These are phyloP conservation scores for Tokudaia tokunoshimensis DNA, from an alignment of 2,797 vertebrate genomes.

Conservation along the genomic window DNA sequence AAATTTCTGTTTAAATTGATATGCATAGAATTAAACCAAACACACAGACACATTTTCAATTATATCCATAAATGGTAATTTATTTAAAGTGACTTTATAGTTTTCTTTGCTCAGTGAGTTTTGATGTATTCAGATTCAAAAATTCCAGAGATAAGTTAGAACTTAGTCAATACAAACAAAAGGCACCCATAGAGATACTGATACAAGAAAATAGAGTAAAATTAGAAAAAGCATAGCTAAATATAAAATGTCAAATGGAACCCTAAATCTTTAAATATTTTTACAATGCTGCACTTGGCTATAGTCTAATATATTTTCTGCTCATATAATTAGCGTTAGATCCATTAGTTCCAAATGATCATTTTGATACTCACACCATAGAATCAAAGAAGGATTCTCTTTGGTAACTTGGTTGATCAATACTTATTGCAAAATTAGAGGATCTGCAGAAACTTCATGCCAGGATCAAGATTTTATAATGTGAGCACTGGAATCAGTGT, in stretches of 20 bases:
- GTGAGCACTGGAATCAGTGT: not conserved
- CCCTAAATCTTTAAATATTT: not conserved
- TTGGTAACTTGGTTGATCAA: not conserved
- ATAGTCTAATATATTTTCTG: not conserved
- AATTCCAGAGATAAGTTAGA: not conserved
- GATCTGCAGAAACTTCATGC: not conserved
- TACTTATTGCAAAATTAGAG: not conserved
- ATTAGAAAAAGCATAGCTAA: not conserved
- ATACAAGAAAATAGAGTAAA: not conserved
- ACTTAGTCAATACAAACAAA: not conserved
- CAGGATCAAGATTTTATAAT: not conserved
- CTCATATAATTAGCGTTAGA: not conserved
- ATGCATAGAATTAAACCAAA: not conserved
- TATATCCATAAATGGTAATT: not conserved
- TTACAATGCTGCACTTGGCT: not conserved
- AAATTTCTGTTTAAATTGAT: not conserved
- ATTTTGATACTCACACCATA: not conserved
- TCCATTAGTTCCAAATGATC: not conserved
- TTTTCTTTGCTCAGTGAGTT: not conserved
- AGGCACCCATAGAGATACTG: not conserved
- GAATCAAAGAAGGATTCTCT: not conserved
- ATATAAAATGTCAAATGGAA: not conserved
- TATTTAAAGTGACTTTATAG: not conserved
- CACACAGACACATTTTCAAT: not conserved
- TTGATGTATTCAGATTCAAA: not conserved